These are phyloP conservation scores for Acanthis flammea DNA, from an alignment of 2,797 vertebrate species.

Conservation along the genomic window DNA sequence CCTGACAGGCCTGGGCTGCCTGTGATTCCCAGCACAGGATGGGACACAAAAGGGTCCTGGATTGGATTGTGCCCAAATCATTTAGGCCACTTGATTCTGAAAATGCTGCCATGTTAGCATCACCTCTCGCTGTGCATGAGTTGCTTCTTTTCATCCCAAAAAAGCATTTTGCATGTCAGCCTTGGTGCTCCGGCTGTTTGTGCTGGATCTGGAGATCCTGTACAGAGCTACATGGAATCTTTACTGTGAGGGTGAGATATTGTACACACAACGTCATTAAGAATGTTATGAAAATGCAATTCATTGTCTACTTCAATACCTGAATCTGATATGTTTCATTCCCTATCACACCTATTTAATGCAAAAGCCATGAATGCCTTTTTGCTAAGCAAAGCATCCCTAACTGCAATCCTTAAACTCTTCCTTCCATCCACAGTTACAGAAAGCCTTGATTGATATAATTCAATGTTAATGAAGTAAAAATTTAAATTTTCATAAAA, in stretches of 20 bases:
- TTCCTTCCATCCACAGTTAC: conserved; percentile 96
- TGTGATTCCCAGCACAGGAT: background rate
- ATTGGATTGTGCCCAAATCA: background rate
- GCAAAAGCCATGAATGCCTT: conserved; percentile 34
- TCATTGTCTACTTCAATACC: conserved; percentile 57
- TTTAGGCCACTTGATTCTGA: background rate
- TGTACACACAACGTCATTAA: background rate
- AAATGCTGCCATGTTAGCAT: background rate
- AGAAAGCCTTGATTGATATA: conserved; percentile 86
- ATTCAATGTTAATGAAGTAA: conserved; percentile 69
- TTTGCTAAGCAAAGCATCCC: conserved; percentile 19
- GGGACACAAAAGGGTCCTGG: background rate
- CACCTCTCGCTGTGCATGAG: background rate
- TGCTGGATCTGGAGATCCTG: conserved; percentile 33
- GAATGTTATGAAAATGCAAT: conserved; percentile 45
- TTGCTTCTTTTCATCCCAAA: conserved; percentile 41
- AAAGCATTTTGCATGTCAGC: background rate
- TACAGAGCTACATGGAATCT: conserved; percentile 22
- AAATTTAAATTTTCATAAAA: conserved; percentile 75
- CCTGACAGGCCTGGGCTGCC: background rate
- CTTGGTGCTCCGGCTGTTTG: background rate
- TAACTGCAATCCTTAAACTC: conserved; percentile 66
- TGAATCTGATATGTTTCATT: conserved; percentile 70
- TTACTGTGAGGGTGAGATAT: background rate
- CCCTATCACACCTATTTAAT: conserved; percentile 34